These are phyloP conservation scores for Paramuricea clavata DNA, from an alignment of 92 coral and sea anemone species.

Conservation along the genomic window DNA sequence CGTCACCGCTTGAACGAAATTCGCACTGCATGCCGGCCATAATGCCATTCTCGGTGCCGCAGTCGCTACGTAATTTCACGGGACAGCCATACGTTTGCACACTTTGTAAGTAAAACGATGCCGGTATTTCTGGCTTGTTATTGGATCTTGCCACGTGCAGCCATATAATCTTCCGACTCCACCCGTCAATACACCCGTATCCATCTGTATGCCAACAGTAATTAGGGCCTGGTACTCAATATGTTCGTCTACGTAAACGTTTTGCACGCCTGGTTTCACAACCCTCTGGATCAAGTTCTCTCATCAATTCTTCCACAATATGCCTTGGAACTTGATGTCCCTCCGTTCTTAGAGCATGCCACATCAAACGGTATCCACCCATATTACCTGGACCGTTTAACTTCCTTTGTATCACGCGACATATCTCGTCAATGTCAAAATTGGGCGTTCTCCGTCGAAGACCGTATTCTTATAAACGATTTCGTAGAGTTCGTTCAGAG, in stretches of 20 bases:
- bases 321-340: constrained; percentile 56
- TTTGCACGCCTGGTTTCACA: constrained; percentile 57
- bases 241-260: constrained; percentile 62
- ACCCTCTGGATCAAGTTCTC: constrained; percentile 60
- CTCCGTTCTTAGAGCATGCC: constrained; percentile 54
- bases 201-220: constrained; percentile 73
- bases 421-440: constrained; percentile 29
- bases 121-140: constrained; percentile 64
- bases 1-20: not conserved
- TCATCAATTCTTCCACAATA: constrained; percentile 46
- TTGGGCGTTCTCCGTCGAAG: constrained; percentile 28
- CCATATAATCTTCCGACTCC: constrained; percentile 73
- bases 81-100: constrained; percentile 42
- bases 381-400: constrained; percentile 56
- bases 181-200: constrained; percentile 71
- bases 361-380: constrained; percentile 56
- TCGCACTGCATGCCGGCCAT: constrained; percentile 32
- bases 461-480: constrained; percentile 35
- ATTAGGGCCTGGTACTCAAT: constrained; percentile 49
- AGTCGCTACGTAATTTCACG: constrained; percentile 23
- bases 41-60: constrained; percentile 40
- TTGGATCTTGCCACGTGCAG: constrained; percentile 62
- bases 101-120: constrained; percentile 51
- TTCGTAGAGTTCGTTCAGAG: constrained; percentile 26
- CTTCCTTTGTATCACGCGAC: constrained; percentile 40